Conservation (phyloP, 1,140 invertebrate genomes). For the Drosophila pallidifrons region DNA sequence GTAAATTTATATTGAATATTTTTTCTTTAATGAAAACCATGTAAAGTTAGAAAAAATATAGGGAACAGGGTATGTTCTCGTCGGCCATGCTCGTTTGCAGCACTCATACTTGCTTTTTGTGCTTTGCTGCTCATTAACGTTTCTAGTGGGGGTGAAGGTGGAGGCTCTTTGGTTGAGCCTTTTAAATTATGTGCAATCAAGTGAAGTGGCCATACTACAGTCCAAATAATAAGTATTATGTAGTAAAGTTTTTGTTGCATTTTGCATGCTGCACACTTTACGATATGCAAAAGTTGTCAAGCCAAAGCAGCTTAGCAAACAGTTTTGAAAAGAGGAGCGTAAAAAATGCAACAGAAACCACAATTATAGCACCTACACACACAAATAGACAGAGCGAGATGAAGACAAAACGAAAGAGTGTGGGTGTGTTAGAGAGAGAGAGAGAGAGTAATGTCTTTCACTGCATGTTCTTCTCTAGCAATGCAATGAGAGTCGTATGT, state of each 20-base stretch:
- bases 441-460: constrained; percentile 12
- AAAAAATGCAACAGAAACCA: constrained; percentile 18
- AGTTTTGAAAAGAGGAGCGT: constrained; percentile 9
- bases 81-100: neutral
- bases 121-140: constrained; percentile 28
- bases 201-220: constrained; percentile 69
- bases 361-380: constrained; percentile 21
- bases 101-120: constrained; percentile 24
- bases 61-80: neutral
- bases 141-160: neutral
- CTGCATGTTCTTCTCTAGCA: constrained; percentile 9
- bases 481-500: constrained; percentile 8
- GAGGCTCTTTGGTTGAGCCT: constrained; percentile 13
- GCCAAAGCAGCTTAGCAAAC: constrained; percentile 10
- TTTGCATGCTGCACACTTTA: constrained; percentile 15
- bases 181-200: constrained; percentile 75
- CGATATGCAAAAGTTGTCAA: constrained; percentile 18
- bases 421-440: neutral
- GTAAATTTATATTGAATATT: no score
- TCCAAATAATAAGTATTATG: constrained; percentile 61
- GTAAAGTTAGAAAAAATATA: no score
- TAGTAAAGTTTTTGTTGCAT: constrained; percentile 41
- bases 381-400: constrained; percentile 1
- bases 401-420: neutral
- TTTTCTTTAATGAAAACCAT: no score